Evolutionary conservation across 2,113 vertebrate species (phyloP), one percentile per base, ranked within the genome.

Genomic region (Eidolon helvum): DNA sequence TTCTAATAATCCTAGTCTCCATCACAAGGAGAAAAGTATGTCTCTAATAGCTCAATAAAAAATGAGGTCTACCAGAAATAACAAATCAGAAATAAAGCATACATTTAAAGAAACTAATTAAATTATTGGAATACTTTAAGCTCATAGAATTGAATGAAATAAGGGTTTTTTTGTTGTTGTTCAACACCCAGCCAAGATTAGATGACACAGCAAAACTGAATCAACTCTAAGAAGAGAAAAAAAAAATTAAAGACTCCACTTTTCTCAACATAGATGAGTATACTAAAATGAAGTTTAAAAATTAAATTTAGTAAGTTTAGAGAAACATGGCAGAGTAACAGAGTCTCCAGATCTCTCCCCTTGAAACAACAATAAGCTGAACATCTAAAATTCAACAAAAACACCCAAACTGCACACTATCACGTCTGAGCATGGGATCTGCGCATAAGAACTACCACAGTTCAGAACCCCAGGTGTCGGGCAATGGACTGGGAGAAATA

Each of bases 251-350:
- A 69, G 24, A 72, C 15, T 35, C 63, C 38, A 53, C 14, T 79
- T 74, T 86, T 74, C 50, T 61, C 19, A 86, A 24, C 8, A 75
- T 69, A 86, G 18, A 30, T 57, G 24, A 87, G 33, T 75, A 61
- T 40, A 86, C 26, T 61, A 74, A 92, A 92, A 89, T 61, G 69
- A n/a, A 87, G 55, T 71, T 68, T 30, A 92, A 93, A 89, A 78
- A n/a, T 85, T 19, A 77, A 21, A 82, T 89, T 68, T 50, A 50
- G 50, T 50, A 50, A 50, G 50, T 50, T 50, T 50, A 50, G 14
- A 50, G 15, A 50, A 50, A 50, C 14, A 50, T 50, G 50, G 50
- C 50, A 50, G 15, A 50, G 50, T 50, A 15, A 50, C 15, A 50
- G 4, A 15, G 15, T 50, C 50, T 1, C 14, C 15, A 50, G 50